These are phyloP conservation scores for Leptinotarsa tumamoca DNA, from an alignment of 2,888 invertebrate genomes.

Conservation along the genomic window DNA sequence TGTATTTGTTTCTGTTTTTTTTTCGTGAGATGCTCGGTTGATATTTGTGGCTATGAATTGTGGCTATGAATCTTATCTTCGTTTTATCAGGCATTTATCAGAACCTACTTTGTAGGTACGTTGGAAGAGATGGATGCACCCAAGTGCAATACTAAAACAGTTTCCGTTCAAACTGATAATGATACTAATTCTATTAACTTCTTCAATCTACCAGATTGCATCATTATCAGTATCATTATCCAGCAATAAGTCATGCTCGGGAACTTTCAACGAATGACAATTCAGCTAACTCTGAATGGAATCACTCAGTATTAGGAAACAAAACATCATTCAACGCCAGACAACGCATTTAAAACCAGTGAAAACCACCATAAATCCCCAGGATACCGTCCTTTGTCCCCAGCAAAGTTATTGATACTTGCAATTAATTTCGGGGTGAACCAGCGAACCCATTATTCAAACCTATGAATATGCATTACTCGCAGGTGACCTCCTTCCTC, in stretches of 20 bases:
- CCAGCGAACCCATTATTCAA: constrained; percentile 17
- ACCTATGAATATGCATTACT: constrained; percentile 25
- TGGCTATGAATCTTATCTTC: too few species aligned
- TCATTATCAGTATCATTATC: not conserved
- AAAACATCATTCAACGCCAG: not conserved
- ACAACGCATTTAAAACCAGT: not conserved
- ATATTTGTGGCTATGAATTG: too few species aligned
- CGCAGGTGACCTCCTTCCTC: constrained; percentile 20
- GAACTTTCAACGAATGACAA: not conserved
- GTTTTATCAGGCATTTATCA: too few species aligned
- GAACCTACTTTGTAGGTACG: too few species aligned
- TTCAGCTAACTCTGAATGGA: not conserved
- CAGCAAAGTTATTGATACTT: constrained; percentile 23
- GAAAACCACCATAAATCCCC: constrained; percentile 9
- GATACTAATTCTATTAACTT: too few species aligned
- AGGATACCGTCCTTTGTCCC: constrained; percentile 7
- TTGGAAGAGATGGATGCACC: too few species aligned
- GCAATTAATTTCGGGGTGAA: constrained; percentile 16
- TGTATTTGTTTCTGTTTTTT: too few species aligned
- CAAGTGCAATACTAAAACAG: too few species aligned
- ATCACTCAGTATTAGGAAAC: not conserved
- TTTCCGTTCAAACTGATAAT: too few species aligned
- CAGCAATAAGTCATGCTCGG: not conserved
- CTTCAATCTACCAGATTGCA: too few species aligned
- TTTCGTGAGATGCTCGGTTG: too few species aligned